A percentile compares a stretch with the other conserved stretches of the same genome.
Evolutionary conservation across 2,888 invertebrate species (phyloP).

Genomic region (Maniola hyperantus): DNA sequence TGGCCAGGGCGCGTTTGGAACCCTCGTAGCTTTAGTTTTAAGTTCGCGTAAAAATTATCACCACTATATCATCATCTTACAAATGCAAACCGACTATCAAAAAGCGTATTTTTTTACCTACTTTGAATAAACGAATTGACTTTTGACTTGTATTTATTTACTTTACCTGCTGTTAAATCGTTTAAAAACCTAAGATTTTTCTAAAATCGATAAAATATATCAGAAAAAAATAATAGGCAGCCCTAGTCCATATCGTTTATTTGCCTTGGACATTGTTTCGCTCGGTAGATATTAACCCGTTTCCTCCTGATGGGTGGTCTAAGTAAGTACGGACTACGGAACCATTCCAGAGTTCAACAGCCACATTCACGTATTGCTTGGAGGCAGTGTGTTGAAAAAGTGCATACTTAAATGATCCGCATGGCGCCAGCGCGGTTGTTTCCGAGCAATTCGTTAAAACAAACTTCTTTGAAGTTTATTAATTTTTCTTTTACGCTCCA

Average conservation of each 20-base stretch:
- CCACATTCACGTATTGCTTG: conserved; percentile 14
- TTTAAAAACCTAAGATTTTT: too few relatives aligned
- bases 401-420: conserved; percentile 5
- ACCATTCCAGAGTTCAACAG: conserved; percentile 16
- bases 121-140: too few relatives aligned
- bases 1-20: too few relatives aligned
- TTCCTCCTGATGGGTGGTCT: conserved; percentile 36
- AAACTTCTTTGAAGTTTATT: conserved; percentile 8
- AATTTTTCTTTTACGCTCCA: neutral
- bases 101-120: too few relatives aligned
- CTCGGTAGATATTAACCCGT: conserved; percentile 20
- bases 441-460: neutral
- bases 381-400: conserved; percentile 8
- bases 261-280: conserved; percentile 27
- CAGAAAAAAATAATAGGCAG: conserved; percentile 1
- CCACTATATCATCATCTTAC: too few relatives aligned
- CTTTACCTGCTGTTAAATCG: too few relatives aligned
- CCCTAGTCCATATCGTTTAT: conserved; percentile 22
- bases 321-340: neutral
- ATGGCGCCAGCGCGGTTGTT: neutral
- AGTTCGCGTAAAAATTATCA: too few relatives aligned
- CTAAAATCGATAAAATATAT: neutral
- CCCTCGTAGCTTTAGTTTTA: too few relatives aligned
- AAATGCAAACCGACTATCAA: too few relatives aligned
- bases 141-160: too few relatives aligned